These are phyloP conservation scores for Mesocentrotus franciscanus DNA, from an alignment of 53 echinoderm and acorn worm species.

Conservation along the genomic window DNA sequence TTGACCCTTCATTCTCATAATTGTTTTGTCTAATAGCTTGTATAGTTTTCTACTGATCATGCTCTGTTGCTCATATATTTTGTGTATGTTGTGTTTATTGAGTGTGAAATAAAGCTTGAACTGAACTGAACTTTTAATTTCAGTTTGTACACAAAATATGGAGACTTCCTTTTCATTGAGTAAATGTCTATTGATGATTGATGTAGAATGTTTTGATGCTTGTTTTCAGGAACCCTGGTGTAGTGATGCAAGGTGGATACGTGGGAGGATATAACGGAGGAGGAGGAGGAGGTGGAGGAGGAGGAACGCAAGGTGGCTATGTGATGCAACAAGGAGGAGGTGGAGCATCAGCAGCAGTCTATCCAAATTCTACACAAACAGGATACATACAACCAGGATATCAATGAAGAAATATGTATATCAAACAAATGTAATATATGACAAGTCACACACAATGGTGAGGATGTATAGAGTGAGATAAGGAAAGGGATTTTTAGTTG, in stretches of 20 bases:
- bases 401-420: constrained; percentile 42
- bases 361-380: constrained; percentile 59
- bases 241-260: constrained; percentile 55
- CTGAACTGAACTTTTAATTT: no score
- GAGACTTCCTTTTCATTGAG: no score
- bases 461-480: neutral
- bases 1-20: no score
- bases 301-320: constrained; percentile 46
- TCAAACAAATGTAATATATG: constrained; percentile 55
- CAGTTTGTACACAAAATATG: no score
- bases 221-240: constrained; percentile 37
- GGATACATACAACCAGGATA: constrained; percentile 60
- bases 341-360: constrained; percentile 27
- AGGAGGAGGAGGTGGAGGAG: neutral
- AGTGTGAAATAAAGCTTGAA: no score
- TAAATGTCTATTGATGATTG: no score
- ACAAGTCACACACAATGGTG: neutral
- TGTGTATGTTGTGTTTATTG: no score
- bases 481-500: neutral
- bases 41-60: no score
- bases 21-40: no score
- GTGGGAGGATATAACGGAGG: constrained; percentile 8
- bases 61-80: no score
- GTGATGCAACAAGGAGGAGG: constrained; percentile 47
- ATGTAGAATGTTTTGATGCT: neutral